Conservation (phyloP, 2,888 invertebrate species). For the Lutraria lutraria region DNA sequence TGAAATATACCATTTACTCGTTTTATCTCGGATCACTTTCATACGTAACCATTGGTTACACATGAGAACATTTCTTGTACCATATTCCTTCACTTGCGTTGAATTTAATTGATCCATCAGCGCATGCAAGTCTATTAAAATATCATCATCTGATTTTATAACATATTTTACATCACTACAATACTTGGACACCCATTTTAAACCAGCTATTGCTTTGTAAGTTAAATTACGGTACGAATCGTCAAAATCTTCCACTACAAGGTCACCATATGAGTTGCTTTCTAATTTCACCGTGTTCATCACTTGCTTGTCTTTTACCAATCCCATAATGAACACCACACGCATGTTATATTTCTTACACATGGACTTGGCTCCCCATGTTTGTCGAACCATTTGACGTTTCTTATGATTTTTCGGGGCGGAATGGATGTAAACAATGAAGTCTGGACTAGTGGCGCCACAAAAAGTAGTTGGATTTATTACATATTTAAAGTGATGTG, state of each 20-base stretch:
- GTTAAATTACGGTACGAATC: conserved; percentile 87
- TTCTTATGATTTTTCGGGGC: conserved; percentile 84
- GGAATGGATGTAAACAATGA: conserved; percentile 85
- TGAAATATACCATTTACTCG: conserved; percentile 87
- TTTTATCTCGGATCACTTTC: conserved; percentile 86
- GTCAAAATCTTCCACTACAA: conserved; percentile 86
- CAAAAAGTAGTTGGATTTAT: conserved; percentile 78
- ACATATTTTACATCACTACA: conserved; percentile 85
- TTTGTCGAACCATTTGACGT: conserved; percentile 83
- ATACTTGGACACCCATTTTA: conserved; percentile 86
- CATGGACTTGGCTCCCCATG: conserved; percentile 83
- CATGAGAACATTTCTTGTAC: conserved; percentile 77
- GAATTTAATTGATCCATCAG: conserved; percentile 74
- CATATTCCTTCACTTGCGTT: conserved; percentile 61
- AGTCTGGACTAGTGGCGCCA: conserved; percentile 70
- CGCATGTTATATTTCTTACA: conserved; percentile 76
- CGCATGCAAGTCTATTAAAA: conserved; percentile 88
- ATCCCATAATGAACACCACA: conserved; percentile 85
- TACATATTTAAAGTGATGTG: conserved; percentile 78
- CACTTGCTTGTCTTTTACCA: conserved; percentile 68
- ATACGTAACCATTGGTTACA: conserved; percentile 86
- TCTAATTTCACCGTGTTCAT: conserved; percentile 82
- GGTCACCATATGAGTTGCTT: conserved; percentile 82
- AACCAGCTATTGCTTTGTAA: conserved; percentile 87
- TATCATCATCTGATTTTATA: conserved; percentile 88